phyloP scores from a whole-genome alignment of 2,888 invertebrate genomes.

The Chymomyza procnemis region DNA sequence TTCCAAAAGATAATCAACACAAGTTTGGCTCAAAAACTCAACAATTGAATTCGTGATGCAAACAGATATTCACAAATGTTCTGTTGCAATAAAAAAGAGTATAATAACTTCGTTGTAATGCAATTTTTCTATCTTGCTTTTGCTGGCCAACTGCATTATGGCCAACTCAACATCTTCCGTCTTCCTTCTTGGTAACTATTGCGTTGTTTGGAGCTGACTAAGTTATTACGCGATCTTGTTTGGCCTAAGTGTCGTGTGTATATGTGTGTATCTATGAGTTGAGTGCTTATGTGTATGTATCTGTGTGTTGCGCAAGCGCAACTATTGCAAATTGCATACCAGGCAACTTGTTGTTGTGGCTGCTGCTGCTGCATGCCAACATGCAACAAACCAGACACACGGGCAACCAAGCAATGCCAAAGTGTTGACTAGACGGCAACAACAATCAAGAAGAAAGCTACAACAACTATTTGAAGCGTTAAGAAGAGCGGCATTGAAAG shows the following conservation, averaged over 20 bases:
- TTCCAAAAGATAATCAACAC: too few relatives aligned
- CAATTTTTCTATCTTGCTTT: not conserved
- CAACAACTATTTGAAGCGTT: slow-evolving; percentile 26
- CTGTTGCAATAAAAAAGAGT: not conserved
- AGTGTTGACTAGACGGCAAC: slow-evolving; percentile 52
- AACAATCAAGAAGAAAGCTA: slow-evolving; percentile 53
- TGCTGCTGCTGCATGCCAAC: slow-evolving; percentile 61
- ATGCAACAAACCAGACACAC: slow-evolving; percentile 71
- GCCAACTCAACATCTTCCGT: slow-evolving; percentile 23
- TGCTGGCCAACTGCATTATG: slow-evolving; percentile 3
- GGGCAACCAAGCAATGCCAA: slow-evolving; percentile 52
- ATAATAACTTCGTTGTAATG: not conserved
- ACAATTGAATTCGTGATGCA: too few relatives aligned
- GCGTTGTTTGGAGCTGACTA: slow-evolving; percentile 50
- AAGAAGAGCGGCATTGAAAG: slow-evolving; percentile 54
- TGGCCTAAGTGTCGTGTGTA: slow-evolving; percentile 29
- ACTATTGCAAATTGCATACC: slow-evolving; percentile 71
- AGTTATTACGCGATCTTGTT: slow-evolving; percentile 64
- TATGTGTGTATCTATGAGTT: slow-evolving; percentile 2
- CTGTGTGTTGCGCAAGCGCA: slow-evolving; percentile 64
- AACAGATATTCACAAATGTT: too few relatives aligned
- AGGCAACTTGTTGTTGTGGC: slow-evolving; percentile 32
- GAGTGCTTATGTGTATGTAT: slow-evolving; percentile 24
- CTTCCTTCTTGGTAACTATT: slow-evolving; percentile 25
- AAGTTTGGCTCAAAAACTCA: too few relatives aligned